These are phyloP conservation scores for Trematomus bernacchii DNA, from an alignment of 2,797 vertebrate species.

Conservation along the genomic window DNA sequence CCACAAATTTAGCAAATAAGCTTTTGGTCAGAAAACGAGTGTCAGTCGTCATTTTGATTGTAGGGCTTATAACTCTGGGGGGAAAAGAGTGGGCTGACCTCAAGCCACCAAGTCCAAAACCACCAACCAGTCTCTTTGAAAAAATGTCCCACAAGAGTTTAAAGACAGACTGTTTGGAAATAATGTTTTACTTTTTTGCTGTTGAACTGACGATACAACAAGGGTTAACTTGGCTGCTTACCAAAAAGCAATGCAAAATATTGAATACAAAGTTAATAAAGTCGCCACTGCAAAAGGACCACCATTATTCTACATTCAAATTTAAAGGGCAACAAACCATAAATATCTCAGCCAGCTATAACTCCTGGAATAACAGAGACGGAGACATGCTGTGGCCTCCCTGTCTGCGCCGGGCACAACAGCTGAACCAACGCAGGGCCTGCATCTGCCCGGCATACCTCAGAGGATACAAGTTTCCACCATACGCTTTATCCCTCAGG, in stretches of 20 bases:
- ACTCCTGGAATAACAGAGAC: slow-evolving; percentile 56
- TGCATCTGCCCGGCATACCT: slow-evolving; percentile 54
- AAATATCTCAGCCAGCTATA: slow-evolving; percentile 45
- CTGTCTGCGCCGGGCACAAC: slow-evolving; percentile 50
- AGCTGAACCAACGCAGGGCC: slow-evolving; percentile 69
- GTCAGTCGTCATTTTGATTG: neutral
- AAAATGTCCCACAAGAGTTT: slow-evolving; percentile 26
- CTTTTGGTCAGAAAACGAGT: slow-evolving; percentile 30
- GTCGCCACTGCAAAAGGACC: slow-evolving; percentile 12
- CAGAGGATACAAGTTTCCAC: slow-evolving; percentile 62
- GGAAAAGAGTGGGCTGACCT: slow-evolving; percentile 54
- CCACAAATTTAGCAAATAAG: slow-evolving; percentile 17
- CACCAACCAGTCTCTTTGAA: slow-evolving; percentile 42
- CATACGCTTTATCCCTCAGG: slow-evolving; percentile 61
- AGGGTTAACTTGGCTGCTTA: slow-evolving; percentile 13
- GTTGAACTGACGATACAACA: neutral
- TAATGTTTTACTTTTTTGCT: neutral
- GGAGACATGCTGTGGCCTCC: slow-evolving; percentile 41
- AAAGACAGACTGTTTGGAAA: slow-evolving; percentile 6
- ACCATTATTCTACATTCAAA: slow-evolving; percentile 24
- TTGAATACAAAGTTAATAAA: slow-evolving; percentile 24
- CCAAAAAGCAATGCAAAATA: slow-evolving; percentile 23
- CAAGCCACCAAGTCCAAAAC: slow-evolving; percentile 54
- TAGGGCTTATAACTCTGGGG: slow-evolving; percentile 14
- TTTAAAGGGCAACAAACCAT: slow-evolving; percentile 48